phyloP scores from a whole-genome alignment of 2,797 vertebrate species.

The Onychomys leucogaster region DNA sequence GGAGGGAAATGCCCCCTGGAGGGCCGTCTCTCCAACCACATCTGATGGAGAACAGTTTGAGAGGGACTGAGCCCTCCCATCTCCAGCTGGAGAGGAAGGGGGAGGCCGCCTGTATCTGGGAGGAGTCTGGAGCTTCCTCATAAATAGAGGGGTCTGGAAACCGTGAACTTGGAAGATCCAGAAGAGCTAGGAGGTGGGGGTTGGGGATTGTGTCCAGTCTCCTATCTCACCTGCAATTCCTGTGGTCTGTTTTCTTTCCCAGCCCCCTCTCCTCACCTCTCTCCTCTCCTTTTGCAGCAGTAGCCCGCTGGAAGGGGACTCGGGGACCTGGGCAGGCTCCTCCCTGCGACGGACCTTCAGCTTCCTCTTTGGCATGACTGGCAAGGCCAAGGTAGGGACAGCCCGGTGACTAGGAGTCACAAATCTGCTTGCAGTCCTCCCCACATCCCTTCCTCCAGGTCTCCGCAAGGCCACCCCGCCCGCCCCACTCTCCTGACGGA shows the following conservation, averaged over 20 bases:
- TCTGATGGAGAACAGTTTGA: conserved; percentile 17
- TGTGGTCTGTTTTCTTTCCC: neutral
- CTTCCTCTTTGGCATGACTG: conserved; percentile 87
- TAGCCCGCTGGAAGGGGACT: conserved; percentile 82
- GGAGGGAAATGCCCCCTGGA: neutral
- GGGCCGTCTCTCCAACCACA: neutral
- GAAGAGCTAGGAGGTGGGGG: conserved; percentile 35
- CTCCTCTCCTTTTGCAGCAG: conserved; percentile 72
- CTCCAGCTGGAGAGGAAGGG: conserved; percentile 57
- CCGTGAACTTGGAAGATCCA: neutral
- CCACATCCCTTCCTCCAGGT: neutral
- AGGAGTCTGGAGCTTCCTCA: conserved; percentile 66
- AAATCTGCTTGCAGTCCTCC: neutral
- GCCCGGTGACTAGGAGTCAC: neutral
- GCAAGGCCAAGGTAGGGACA: conserved; percentile 86
- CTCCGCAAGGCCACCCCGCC: neutral
- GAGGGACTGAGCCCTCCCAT: conserved; percentile 27
- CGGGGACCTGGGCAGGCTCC: conserved; percentile 68
- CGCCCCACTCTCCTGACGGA: neutral
- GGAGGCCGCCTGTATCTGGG: conserved; percentile 61
- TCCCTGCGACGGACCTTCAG: conserved; percentile 87
- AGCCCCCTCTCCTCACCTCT: conserved; percentile 8
- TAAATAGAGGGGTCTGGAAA: conserved; percentile 56
- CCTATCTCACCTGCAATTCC: neutral
- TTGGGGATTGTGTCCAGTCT: neutral